Percentiles rank a stretch among this genome's conserved stretches.
phyloP scores from a whole-genome alignment of 2,113 vertebrate genomes.

The Cryptotis parvus region DNA sequence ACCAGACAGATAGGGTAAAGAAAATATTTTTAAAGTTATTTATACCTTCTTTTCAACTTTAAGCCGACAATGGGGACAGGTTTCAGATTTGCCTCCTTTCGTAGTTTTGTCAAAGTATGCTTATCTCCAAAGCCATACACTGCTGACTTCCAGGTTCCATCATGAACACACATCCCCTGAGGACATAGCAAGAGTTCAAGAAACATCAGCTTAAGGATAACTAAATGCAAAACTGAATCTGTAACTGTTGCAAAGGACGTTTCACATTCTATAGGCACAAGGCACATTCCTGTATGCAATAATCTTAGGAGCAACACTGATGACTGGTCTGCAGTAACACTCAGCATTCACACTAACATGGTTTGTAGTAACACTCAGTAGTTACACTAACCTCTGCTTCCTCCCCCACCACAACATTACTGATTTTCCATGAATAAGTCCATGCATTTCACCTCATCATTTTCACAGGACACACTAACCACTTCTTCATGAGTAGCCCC shows the following conservation, averaged over 20 bases:
- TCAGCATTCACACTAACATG: not conserved
- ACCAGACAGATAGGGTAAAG: constrained; percentile 5
- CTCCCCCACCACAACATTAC: not conserved
- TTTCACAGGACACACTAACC: not conserved
- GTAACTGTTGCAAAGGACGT: not conserved
- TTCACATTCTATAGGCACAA: not conserved
- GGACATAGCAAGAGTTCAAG: constrained; percentile 53
- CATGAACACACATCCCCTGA: constrained; percentile 92
- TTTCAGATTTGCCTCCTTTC: constrained; percentile 90
- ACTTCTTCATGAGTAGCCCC: not conserved
- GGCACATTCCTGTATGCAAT: not conserved
- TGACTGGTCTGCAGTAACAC: not conserved
- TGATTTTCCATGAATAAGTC: not conserved
- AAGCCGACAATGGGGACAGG: constrained; percentile 90
- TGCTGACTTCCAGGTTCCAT: constrained; percentile 96
- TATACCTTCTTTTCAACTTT: constrained; percentile 93
- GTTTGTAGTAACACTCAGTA: not conserved
- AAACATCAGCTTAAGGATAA: constrained; percentile 15
- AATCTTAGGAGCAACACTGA: not conserved
- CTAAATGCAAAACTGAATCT: constrained; percentile 9
- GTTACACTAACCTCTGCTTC: not conserved
- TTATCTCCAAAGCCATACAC: constrained; percentile 91
- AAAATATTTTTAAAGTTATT: constrained; percentile 11
- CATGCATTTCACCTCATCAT: not conserved
- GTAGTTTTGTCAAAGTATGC: constrained; percentile 87